A percentile compares a stretch with the other conserved stretches of the same genome.
These are phyloP conservation scores for Cebidichthys violaceus DNA, from an alignment of 2,113 vertebrate genomes.

Conservation along the genomic window DNA sequence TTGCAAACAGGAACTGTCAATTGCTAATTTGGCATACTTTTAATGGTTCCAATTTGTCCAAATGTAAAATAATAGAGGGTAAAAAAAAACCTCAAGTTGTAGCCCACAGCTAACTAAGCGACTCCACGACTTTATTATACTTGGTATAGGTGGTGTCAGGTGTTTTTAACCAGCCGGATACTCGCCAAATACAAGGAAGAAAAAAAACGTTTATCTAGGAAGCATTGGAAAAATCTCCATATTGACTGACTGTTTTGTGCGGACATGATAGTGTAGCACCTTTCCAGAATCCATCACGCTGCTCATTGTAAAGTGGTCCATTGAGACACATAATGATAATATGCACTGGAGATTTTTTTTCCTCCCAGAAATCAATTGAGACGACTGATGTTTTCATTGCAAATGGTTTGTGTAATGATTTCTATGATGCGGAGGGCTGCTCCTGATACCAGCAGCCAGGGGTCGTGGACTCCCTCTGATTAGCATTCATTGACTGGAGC, in stretches of 20 bases:
- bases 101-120: neutral
- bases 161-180: neutral
- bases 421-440: slow-evolving; percentile 25
- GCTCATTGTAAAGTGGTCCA: slow-evolving; percentile 29
- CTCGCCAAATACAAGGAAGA: neutral
- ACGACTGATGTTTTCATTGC: slow-evolving; percentile 53
- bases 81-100: neutral
- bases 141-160: neutral
- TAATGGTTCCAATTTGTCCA: neutral
- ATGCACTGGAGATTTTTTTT: slow-evolving; percentile 32
- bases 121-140: neutral
- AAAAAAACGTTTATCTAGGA: neutral
- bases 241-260: slow-evolving; percentile 15
- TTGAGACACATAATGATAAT: slow-evolving; percentile 40
- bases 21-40: neutral
- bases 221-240: slow-evolving; percentile 19
- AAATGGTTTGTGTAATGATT: slow-evolving; percentile 48
- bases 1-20: neutral
- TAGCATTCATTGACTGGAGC: slow-evolving; percentile 62
- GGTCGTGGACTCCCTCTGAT: slow-evolving; percentile 54
- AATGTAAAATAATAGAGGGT: neutral
- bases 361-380: slow-evolving; percentile 52
- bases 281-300: slow-evolving; percentile 33
- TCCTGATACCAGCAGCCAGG: slow-evolving; percentile 46
- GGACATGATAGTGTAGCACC: slow-evolving; percentile 27